Conservation (phyloP, 2,797 vertebrate genomes). For the Telmatherina bonti region DNA sequence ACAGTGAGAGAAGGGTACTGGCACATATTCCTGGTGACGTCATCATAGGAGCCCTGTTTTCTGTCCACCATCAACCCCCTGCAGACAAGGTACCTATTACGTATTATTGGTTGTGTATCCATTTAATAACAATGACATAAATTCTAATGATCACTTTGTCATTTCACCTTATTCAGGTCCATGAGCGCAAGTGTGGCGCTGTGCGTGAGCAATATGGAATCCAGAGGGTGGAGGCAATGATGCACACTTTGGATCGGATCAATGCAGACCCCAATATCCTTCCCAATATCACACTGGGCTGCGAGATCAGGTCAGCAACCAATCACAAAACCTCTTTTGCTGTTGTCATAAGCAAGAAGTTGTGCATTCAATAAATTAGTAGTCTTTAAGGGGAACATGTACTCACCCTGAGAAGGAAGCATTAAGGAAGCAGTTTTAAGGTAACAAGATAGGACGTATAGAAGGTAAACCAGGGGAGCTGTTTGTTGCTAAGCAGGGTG, state of each 20-base stretch:
- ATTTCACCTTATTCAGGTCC: conserved; percentile 78
- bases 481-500: neutral
- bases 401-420: too few relatives aligned
- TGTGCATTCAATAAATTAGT: neutral
- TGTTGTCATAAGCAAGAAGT: neutral
- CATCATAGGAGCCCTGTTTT: conserved; percentile 97
- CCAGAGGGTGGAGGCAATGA: conserved; percentile 98
- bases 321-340: neutral
- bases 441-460: neutral
- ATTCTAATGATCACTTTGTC: conserved; percentile 17
- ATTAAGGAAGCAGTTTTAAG: too few relatives aligned
- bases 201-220: conserved; percentile 98
- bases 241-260: conserved; percentile 95
- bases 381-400: neutral
- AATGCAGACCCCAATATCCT: conserved; percentile 91
- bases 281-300: conserved; percentile 95
- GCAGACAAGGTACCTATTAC: conserved; percentile 88
- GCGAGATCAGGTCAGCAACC: conserved; percentile 89
- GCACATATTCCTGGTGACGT: conserved; percentile 96
- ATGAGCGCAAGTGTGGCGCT: conserved; percentile 96
- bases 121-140: neutral
- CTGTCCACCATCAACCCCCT: conserved; percentile 96
- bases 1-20: conserved; percentile 93
- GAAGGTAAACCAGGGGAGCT: conserved; percentile 9
- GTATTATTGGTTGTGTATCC: neutral